Conservation (phyloP, 2,797 vertebrate genomes). For the Glyptemys insculpta region DNA sequence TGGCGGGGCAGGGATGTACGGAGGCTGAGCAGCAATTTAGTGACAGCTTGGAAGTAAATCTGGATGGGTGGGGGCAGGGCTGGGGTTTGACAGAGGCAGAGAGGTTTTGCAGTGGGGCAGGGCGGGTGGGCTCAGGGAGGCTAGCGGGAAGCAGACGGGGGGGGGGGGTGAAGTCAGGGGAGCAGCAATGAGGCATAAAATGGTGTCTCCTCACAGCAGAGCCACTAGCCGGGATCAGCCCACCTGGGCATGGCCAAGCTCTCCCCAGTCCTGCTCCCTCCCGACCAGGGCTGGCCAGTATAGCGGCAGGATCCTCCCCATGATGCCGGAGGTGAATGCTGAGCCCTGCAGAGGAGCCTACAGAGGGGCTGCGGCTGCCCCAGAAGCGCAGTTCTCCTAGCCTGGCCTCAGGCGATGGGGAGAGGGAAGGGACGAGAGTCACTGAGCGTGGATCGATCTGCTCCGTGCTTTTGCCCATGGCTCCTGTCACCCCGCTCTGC, state of each 20-base stretch:
- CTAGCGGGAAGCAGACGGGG: no score
- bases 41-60: not conserved
- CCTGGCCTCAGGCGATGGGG: no score
- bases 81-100: not conserved
- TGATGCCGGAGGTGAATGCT: no score
- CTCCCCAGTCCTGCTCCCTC: not conserved
- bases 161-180: not conserved
- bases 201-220: not conserved
- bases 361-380: no score
- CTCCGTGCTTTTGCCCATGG: no score
- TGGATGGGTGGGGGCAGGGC: not conserved
- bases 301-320: not conserved
- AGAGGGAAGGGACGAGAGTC: no score
- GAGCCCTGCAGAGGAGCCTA: no score
- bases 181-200: not conserved
- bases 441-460: no score
- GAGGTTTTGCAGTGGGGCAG: not conserved
- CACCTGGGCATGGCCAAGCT: not conserved
- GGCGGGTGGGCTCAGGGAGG: not conserved
- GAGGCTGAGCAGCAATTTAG: not conserved
- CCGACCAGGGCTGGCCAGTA: not conserved
- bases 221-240: not conserved
- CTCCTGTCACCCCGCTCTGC: no score
- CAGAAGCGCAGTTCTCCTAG: no score
- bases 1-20: not conserved